phyloP scores from a whole-genome alignment of 53 echinoderm and acorn worm species.

The Crossaster papposus region DNA sequence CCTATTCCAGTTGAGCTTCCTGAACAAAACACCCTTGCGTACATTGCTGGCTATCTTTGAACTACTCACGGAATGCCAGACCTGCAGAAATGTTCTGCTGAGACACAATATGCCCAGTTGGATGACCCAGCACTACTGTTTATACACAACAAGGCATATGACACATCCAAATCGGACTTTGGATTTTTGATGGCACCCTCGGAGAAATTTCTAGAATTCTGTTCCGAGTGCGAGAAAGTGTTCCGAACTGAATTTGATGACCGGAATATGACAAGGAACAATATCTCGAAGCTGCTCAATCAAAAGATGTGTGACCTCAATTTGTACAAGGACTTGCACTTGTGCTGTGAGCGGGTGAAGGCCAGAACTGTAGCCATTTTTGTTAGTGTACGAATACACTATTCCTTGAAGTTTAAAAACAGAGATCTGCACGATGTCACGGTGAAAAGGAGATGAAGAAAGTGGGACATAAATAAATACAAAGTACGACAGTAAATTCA shows the following conservation, averaged over 20 bases:
- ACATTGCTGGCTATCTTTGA: constrained; percentile 62
- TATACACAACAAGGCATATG: constrained; percentile 52
- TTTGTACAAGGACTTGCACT: constrained; percentile 6
- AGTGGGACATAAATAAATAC: constrained; percentile 22
- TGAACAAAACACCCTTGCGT: constrained; percentile 44
- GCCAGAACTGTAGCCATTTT: constrained; percentile 37
- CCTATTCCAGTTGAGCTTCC: constrained; percentile 15
- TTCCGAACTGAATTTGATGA: constrained; percentile 5
- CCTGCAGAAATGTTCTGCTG: constrained; percentile 46
- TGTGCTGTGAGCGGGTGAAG: constrained; percentile 43
- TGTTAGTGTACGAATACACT: constrained; percentile 52
- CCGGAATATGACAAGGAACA: constrained; percentile 45
- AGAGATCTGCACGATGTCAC: constrained; percentile 35
- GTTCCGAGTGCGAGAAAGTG: constrained; percentile 45
- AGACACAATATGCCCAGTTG: not conserved
- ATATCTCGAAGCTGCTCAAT: constrained; percentile 41
- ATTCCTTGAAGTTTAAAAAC: constrained; percentile 57
- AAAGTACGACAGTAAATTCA: too few species aligned
- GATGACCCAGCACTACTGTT: constrained; percentile 50
- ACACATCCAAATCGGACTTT: constrained; percentile 53
- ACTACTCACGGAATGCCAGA: constrained; percentile 18
- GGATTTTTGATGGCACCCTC: constrained; percentile 48
- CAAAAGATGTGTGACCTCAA: constrained; percentile 30
- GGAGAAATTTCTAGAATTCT: constrained; percentile 21
- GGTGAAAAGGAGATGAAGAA: constrained; percentile 25